Conservation (phyloP, 2,888 invertebrate species). For the Muscina levida region DNA sequence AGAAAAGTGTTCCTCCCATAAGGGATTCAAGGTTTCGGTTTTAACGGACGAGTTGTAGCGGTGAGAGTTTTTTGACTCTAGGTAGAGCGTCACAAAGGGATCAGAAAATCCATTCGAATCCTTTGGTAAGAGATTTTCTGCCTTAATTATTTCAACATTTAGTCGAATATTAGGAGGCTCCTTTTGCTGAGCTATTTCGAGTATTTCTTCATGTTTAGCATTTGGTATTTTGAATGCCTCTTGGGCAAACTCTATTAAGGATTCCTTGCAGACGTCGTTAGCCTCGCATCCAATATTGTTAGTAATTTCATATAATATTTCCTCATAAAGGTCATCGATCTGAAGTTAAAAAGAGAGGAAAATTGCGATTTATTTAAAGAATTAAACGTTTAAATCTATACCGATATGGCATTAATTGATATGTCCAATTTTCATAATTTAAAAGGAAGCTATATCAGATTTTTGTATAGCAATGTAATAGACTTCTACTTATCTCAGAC, state of each 20-base stretch:
- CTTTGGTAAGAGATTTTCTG: constrained; percentile 90
- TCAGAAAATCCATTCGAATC: constrained; percentile 97
- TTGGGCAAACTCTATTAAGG: constrained; percentile 88
- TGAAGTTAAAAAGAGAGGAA: constrained; percentile 43
- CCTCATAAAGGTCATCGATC: constrained; percentile 92
- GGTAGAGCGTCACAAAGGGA: constrained; percentile 96
- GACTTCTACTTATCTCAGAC: too few relatives aligned
- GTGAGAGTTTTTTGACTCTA: constrained; percentile 88
- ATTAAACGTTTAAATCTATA: too few relatives aligned
- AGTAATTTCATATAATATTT: constrained; percentile 89
- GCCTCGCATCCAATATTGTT: constrained; percentile 91
- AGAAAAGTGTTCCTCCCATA: constrained; percentile 98
- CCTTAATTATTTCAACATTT: constrained; percentile 92
- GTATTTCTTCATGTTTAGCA: constrained; percentile 86
- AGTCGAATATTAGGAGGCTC: constrained; percentile 91
- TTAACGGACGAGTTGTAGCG: constrained; percentile 96
- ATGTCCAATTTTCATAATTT: too few relatives aligned
- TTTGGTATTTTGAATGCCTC: constrained; percentile 88
- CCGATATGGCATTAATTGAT: too few relatives aligned
- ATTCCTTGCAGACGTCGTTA: constrained; percentile 85
- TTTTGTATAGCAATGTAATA: too few relatives aligned
- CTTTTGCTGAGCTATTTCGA: constrained; percentile 87
- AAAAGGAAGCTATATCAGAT: too few relatives aligned
- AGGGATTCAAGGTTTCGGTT: constrained; percentile 91
- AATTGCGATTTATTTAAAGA: too few relatives aligned